phyloP scores from a whole-genome alignment of 2,113 vertebrate species.

The Hippocampus guttulatus region DNA sequence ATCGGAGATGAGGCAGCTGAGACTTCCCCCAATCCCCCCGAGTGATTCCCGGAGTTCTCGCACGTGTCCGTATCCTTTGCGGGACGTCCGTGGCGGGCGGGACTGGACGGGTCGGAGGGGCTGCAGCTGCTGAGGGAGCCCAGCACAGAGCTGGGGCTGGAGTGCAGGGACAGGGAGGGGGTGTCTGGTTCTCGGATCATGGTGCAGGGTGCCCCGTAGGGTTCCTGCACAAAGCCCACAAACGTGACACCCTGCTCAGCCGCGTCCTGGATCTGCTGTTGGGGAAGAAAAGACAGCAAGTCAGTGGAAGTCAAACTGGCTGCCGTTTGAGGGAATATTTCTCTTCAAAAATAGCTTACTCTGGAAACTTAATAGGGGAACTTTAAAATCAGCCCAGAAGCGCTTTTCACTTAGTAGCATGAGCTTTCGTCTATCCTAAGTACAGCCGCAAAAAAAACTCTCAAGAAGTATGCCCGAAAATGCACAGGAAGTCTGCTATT shows the following conservation, averaged over 20 bases:
- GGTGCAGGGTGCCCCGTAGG: constrained; percentile 64
- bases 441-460: neutral
- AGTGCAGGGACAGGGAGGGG: constrained; percentile 73
- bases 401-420: neutral
- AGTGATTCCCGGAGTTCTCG: constrained; percentile 18
- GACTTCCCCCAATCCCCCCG: constrained; percentile 8
- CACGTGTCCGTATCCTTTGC: neutral
- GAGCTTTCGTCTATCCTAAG: neutral
- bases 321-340: neutral
- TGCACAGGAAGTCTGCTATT: neutral
- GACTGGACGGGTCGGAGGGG: constrained; percentile 55
- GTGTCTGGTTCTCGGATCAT: constrained; percentile 62
- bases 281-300: neutral
- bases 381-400: neutral
- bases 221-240: constrained; percentile 87
- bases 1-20: constrained; percentile 38
- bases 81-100: constrained; percentile 24
- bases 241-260: constrained; percentile 89
- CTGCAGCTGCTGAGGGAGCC: constrained; percentile 64
- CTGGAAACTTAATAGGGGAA: neutral
- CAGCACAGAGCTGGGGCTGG: constrained; percentile 75
- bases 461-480: neutral
- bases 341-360: too few relatives aligned
- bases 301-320: neutral
- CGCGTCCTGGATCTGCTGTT: constrained; percentile 89